Conservation (phyloP, 1,140 invertebrate species). For the Onthophagus taurus region DNA sequence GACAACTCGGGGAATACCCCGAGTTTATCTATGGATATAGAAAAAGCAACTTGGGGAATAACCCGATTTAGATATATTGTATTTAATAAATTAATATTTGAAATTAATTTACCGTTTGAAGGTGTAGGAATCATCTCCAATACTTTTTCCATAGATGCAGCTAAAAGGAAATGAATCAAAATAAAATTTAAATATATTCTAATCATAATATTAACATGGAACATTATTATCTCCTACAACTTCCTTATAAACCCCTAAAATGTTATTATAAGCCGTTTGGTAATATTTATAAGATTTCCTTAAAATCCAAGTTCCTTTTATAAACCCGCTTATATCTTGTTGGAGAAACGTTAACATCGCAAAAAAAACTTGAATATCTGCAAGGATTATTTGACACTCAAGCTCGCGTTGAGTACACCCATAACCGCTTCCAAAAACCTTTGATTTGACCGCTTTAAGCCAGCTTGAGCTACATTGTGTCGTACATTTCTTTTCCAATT, state of each 20-base stretch:
- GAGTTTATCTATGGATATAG: too few relatives aligned
- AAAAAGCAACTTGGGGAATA: too few relatives aligned
- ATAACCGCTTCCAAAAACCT: conserved; percentile 40
- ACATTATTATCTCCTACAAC: conserved; percentile 25
- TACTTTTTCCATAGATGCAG: too few relatives aligned
- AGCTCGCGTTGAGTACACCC: conserved; percentile 39
- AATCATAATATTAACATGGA: too few relatives aligned
- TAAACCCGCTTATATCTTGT: conserved; percentile 56
- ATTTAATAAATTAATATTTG: too few relatives aligned
- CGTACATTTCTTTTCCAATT: conserved; percentile 54
- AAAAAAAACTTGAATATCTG: conserved; percentile 50
- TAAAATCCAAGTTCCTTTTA: conserved; percentile 62
- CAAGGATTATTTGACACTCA: conserved; percentile 58
- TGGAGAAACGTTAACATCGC: conserved; percentile 29
- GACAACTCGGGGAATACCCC: too few relatives aligned
- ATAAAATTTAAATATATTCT: too few relatives aligned
- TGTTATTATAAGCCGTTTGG: conserved; percentile 54
- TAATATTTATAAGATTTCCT: conserved; percentile 67
- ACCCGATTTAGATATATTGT: too few relatives aligned
- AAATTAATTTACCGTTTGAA: too few relatives aligned
- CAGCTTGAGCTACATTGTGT: conserved; percentile 45
- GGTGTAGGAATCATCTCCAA: too few relatives aligned
- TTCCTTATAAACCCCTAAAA: conserved; percentile 44
- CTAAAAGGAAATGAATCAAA: too few relatives aligned
- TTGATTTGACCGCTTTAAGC: conserved; percentile 46